Base-by-base conservation (phyloP, 2,888 invertebrate species). In the Aspidiotus rigidus region DNA sequence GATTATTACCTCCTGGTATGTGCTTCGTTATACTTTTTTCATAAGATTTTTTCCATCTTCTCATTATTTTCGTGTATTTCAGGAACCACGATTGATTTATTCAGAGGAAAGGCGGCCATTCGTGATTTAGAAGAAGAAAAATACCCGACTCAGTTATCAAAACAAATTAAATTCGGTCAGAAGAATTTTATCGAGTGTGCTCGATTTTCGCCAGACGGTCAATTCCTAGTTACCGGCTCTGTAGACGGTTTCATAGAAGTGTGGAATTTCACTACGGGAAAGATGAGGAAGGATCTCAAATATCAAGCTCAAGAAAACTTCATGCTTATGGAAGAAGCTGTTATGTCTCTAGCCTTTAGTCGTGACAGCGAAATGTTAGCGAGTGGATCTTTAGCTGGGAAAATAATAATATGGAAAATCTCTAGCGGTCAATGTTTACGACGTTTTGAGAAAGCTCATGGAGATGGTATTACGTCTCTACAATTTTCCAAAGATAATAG, bases 261-360 rank as follows among this genome's bases (percentile, higher is more conserved):
- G 41, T 99, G 99, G 98, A 99, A 99, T 81, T 99, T 98, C 77
- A 96, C 95, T 1, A 99, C 98, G 0, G 99, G 99, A 74, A 99
- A 99, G 83, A 91, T 99, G 74, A 85, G 99, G 73, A 99, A 99
- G 79, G 99, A 99, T 86, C 84, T 99, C 73, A 95, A 97, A 77
- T 99, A 99, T 79, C 99, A 99, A 81, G 96, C 96, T n/a, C 89
- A 90, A 83, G 98, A 99, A 77, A 95, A 92, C 77, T 97, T 93
- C 79, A 98, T 99, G 98, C 91, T 95, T 89, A 98, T 99, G 97
- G 97, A 98, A 77, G 91, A 92, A 79, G 95, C 98, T 5, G 97
- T 98, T 63, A 81, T 99, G 62, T 92, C 93, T 74, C 83, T 99
- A 77, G 83, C 89, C 16, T 99, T 99, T 80, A 97, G 94, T 72